A percentile compares a stretch with the other conserved stretches of the same genome.
phyloP scores from a whole-genome alignment of 2,113 vertebrate species.

The Clarias magur region DNA sequence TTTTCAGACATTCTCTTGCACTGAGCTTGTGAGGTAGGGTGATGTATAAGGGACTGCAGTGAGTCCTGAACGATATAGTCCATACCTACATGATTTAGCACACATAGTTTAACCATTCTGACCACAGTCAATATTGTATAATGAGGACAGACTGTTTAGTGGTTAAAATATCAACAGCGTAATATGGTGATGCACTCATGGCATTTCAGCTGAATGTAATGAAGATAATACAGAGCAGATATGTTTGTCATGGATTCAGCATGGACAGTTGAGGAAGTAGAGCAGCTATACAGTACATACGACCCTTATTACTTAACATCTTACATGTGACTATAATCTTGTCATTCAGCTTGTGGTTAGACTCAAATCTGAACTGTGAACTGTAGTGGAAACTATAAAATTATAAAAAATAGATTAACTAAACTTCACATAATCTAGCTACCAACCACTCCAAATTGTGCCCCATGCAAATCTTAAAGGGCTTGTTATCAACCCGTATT shows the following conservation, averaged over 20 bases:
- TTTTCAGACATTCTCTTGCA: no score
- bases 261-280: background rate
- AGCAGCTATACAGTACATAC: background rate
- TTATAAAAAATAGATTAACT: background rate
- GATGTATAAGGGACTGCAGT: background rate
- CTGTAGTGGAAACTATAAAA: background rate
- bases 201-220: background rate
- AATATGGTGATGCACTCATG: background rate
- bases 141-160: background rate
- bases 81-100: background rate
- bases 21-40: background rate
- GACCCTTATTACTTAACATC: background rate
- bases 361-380: background rate
- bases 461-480: background rate
- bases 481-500: background rate
- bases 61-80: background rate
- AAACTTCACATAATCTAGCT: background rate
- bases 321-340: background rate
- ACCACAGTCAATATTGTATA: background rate
- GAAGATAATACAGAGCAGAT: background rate
- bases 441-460: background rate
- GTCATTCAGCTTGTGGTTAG: background rate
- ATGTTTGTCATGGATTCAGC: background rate
- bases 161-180: background rate
- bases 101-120: background rate